These are phyloP conservation scores for Nycticebus coucang DNA, from an alignment of 2,113 vertebrate genomes.

Conservation along the genomic window DNA sequence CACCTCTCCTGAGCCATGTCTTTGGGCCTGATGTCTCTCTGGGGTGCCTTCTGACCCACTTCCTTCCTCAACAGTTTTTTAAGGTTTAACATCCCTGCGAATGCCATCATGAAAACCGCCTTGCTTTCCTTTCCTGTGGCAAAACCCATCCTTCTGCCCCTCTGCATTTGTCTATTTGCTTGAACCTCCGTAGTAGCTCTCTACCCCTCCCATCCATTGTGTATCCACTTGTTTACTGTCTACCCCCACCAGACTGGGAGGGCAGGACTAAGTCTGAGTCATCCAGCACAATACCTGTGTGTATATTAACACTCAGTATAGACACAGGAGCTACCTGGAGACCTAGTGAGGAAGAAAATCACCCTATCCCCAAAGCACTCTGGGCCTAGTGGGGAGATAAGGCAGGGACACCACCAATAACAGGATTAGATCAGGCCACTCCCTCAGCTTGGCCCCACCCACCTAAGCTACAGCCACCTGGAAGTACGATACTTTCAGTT, in stretches of 20 bases:
- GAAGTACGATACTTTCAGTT: not conserved
- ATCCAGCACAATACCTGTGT: slow-evolving; percentile 2
- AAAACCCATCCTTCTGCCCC: not conserved
- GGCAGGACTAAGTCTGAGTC: slow-evolving; percentile 54
- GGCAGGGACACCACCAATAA: slow-evolving; percentile 17
- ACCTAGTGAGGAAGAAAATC: not conserved
- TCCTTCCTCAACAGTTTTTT: not conserved
- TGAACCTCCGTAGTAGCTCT: not conserved
- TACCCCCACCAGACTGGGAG: slow-evolving; percentile 40
- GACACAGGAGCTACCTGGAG: not conserved
- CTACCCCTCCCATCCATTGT: not conserved
- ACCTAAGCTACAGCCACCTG: slow-evolving; percentile 6
- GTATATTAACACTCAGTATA: not conserved
- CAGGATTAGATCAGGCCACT: slow-evolving; percentile 44
- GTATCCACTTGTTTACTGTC: slow-evolving; percentile 55
- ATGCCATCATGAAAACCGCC: not conserved
- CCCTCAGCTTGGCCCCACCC: not conserved
- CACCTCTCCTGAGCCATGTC: not conserved
- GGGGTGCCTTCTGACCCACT: not conserved
- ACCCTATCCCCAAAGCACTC: slow-evolving; percentile 5
- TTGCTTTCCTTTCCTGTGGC: not conserved
- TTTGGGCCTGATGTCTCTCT: not conserved
- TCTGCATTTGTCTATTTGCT: not conserved
- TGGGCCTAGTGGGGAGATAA: not conserved
- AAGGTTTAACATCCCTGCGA: not conserved